Conservation (phyloP, 2,797 vertebrate species). For the Myioborus miniatus region DNA sequence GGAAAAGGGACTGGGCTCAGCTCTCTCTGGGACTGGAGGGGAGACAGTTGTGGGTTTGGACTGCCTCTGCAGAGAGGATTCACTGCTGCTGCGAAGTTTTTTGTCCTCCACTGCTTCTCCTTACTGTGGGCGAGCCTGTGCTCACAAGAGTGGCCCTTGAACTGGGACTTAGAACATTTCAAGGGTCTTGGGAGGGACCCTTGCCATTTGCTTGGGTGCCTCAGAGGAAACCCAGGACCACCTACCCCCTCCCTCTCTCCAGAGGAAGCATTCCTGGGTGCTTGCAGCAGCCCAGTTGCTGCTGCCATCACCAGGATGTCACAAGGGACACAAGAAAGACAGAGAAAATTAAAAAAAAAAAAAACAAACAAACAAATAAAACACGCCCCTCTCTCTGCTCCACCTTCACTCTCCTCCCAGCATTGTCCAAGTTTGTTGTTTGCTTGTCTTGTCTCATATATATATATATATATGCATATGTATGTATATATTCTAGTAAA, state of each 20-base stretch:
- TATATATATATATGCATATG: no score
- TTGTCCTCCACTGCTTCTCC: neutral
- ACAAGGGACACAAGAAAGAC: neutral
- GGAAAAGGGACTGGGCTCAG: neutral
- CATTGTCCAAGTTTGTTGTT: neutral
- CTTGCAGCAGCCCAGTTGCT: neutral
- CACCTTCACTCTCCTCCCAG: neutral
- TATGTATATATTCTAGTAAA: neutral
- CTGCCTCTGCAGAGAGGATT: rapidly evolving
- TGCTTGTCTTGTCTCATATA: neutral
- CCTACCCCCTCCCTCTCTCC: no score
- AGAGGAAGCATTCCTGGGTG: neutral
- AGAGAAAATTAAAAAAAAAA: neutral
- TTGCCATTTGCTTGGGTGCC: neutral
- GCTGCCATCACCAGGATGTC: neutral
- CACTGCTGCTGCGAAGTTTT: neutral
- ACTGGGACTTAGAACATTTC: neutral
- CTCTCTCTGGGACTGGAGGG: neutral
- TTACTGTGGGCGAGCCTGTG: neutral
- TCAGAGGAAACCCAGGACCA: neutral
- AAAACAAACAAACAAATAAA: neutral
- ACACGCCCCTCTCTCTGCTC: no score
- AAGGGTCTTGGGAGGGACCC: neutral
- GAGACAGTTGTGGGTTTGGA: neutral
- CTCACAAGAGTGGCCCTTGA: neutral